Evolutionary conservation across 2,113 vertebrate species (phyloP).

Genomic region (Eretmochelys imbricata): DNA sequence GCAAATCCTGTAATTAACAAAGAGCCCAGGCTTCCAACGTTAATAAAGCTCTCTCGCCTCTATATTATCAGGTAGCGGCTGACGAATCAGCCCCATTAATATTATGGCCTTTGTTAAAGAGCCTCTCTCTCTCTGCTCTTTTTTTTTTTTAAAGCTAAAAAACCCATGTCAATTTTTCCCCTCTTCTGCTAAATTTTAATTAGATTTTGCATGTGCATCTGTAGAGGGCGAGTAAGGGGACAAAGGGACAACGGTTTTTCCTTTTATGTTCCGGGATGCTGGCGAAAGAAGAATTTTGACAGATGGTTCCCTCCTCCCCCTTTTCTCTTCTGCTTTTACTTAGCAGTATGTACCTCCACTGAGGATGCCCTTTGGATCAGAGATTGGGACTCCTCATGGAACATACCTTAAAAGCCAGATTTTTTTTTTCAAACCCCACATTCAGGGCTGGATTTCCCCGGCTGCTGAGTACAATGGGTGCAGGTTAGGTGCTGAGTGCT

Average conservation of each 20-base stretch:
- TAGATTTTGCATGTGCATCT: slow-evolving; percentile 61
- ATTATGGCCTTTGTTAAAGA: slow-evolving; percentile 93
- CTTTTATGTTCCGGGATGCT: not conserved
- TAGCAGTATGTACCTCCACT: not conserved
- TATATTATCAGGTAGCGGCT: slow-evolving; percentile 93
- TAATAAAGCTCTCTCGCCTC: slow-evolving; percentile 93
- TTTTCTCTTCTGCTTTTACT: not conserved
- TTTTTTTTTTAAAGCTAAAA: slow-evolving; percentile 89
- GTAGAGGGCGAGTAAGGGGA: slow-evolving; percentile 61
- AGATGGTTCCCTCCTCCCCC: fast-evolving
- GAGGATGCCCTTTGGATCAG: not conserved
- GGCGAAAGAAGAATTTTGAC: slow-evolving; percentile 26
- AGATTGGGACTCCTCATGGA: not conserved
- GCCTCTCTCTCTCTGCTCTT: slow-evolving; percentile 11
- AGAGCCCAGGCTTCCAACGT: slow-evolving; percentile 91
- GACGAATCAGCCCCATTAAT: slow-evolving; percentile 90
- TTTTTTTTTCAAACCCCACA: not conserved
- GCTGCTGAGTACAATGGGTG: not conserved
- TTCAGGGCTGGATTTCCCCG: fast-evolving
- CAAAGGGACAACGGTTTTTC: slow-evolving; percentile 42
- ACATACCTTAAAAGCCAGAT: not conserved
- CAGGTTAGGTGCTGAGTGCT: not conserved
- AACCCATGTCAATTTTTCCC: slow-evolving; percentile 59
- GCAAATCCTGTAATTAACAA: slow-evolving; percentile 95
- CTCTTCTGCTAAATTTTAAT: slow-evolving; percentile 73